Conservation (phyloP, 2,888 invertebrate genomes). For the Nemotelus nigrinus region DNA sequence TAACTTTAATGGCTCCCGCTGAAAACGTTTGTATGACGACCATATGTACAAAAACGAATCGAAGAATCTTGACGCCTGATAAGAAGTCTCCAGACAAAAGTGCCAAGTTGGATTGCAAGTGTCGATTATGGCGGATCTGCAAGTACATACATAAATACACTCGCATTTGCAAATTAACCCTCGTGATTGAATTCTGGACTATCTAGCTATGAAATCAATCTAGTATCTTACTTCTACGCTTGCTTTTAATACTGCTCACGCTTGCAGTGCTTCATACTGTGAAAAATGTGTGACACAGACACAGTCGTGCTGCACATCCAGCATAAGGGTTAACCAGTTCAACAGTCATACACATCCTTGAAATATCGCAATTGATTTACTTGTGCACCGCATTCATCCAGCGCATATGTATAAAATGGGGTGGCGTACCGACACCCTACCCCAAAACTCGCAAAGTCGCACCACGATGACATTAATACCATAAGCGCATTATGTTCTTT, state of each 20-base stretch:
- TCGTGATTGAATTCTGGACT: slow-evolving; percentile 3
- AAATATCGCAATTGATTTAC: not conserved
- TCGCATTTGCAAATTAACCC: not conserved
- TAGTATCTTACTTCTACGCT: too few relatives aligned
- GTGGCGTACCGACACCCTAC: slow-evolving; percentile 3
- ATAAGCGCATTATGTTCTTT: slow-evolving; percentile 42
- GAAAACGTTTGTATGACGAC: slow-evolving; percentile 13
- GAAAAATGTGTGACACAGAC: too few relatives aligned
- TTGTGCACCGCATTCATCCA: not conserved
- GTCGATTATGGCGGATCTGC: slow-evolving; percentile 3
- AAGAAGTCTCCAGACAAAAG: slow-evolving; percentile 34
- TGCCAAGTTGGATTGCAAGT: slow-evolving; percentile 23
- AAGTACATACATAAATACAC: not conserved
- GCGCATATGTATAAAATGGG: not conserved
- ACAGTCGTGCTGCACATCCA: too few relatives aligned
- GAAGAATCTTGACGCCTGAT: slow-evolving; percentile 36
- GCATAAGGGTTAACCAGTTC: too few relatives aligned
- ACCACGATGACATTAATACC: slow-evolving; percentile 36
- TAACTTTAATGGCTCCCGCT: slow-evolving; percentile 25
- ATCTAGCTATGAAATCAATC: too few relatives aligned
- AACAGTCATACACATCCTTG: too few relatives aligned
- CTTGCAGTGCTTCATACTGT: too few relatives aligned
- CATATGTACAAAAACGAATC: slow-evolving; percentile 19
- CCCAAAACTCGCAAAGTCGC: slow-evolving; percentile 16
- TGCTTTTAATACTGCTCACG: too few relatives aligned